Evolutionary conservation across 37 sponge, comb jelly and placozoan genomes (phyloP).

Genomic region (Aphrocallistes beatrix): DNA sequence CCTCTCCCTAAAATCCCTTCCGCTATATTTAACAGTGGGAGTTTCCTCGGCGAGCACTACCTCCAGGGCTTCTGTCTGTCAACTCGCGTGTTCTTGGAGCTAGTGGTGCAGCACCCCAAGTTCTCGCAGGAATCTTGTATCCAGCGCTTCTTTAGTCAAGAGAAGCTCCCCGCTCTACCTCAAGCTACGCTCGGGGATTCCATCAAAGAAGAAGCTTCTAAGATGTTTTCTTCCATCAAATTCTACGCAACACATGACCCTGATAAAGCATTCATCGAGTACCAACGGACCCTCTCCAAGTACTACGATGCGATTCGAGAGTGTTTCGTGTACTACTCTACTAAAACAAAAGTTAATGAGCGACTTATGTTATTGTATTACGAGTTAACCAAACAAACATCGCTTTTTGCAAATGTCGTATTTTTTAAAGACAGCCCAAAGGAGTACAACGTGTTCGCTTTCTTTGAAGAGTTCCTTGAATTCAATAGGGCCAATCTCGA

Average conservation of each 20-base stretch:
- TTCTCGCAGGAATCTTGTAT: slow-evolving; percentile 3
- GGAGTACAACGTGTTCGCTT: background rate
- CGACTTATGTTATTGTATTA: background rate
- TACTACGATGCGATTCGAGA: background rate
- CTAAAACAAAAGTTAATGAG: background rate
- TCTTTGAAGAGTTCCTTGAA: background rate
- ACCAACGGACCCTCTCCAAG: background rate
- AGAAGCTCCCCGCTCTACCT: background rate
- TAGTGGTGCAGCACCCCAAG: background rate
- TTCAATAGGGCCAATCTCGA: background rate
- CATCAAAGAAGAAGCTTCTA: background rate
- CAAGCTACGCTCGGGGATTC: background rate
- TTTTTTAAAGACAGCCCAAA: slow-evolving; percentile 8
- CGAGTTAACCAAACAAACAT: background rate
- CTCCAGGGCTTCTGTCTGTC: background rate
- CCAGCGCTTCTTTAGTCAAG: background rate
- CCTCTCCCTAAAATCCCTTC: background rate
- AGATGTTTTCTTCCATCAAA: background rate
- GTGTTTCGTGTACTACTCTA: background rate
- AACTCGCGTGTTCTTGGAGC: background rate
- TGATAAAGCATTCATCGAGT: background rate
- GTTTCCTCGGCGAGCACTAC: background rate
- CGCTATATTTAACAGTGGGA: background rate
- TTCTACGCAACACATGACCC: background rate
- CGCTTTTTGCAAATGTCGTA: background rate